phyloP scores from a whole-genome alignment of 2,113 vertebrate genomes.

The Daboia siamensis region DNA sequence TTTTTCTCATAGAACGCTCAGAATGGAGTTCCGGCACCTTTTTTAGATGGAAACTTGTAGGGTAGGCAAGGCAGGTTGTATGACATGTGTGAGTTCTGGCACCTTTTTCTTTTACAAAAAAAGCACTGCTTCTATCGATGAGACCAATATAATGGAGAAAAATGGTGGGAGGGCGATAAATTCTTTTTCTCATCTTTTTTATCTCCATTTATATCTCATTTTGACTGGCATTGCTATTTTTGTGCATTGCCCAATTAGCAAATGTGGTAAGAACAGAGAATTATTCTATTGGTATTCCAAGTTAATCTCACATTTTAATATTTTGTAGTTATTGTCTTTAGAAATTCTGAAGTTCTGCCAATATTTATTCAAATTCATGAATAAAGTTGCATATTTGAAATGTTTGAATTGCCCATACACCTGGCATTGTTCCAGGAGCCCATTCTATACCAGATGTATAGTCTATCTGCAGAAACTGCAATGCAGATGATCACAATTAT shows the following conservation, averaged over 20 bases:
- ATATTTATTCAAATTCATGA: background rate
- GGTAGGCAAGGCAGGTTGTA: no score
- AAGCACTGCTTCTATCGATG: background rate
- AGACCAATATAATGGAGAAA: background rate
- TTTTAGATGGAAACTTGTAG: no score
- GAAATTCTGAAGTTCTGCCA: background rate
- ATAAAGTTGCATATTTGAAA: background rate
- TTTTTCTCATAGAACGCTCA: no score
- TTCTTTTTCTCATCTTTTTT: background rate
- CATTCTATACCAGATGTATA: background rate
- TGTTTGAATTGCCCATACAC: background rate
- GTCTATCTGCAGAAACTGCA: background rate
- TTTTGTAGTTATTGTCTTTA: background rate
- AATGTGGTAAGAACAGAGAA: slow-evolving; percentile 59
- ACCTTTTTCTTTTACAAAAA: no score
- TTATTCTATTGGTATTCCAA: slow-evolving; percentile 47
- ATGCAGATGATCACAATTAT: background rate
- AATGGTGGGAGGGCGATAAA: background rate
- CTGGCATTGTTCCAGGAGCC: background rate
- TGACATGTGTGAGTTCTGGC: no score
- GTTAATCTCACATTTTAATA: slow-evolving; percentile 26
- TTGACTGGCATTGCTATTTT: slow-evolving; percentile 48
- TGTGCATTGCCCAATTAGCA: slow-evolving; percentile 59
- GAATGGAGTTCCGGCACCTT: no score
- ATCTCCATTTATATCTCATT: slow-evolving; percentile 14